Base-by-base conservation (phyloP, 2,797 vertebrate species). In the Bucorvus abyssinicus region DNA sequence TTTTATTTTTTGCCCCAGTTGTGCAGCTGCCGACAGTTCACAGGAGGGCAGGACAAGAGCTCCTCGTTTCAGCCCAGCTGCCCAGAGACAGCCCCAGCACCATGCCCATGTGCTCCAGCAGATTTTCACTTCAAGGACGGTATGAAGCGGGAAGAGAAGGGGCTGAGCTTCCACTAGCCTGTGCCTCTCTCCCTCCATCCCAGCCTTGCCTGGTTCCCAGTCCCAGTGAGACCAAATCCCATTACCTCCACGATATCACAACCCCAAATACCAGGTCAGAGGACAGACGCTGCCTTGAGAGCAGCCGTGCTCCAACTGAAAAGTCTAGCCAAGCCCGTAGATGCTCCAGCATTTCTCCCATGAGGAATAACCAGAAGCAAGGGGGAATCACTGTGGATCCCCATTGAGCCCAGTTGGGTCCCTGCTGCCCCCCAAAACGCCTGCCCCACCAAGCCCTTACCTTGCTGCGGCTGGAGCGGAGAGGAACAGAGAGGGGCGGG, bases 221-320 rank as follows among this genome's bases (percentile, higher is more conserved):
- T 64, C 67, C 67, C 40, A 90, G 19, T 0, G 1, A 12, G 30
- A 86, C 53, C 24, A 47, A 80, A 49, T 3, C 11, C 24, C 34
- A 53, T 47, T 23, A 34, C 17, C 9, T 12, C n/a, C 3, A 40
- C 38, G 29, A 26, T 23, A 40, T 42, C n/a, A 73, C 86, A 88
- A 71, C 36, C 65, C 73, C 36, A 86, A 88, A 96, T 86, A 94
- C 70, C 88, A 88, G 84, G 95, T 92, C 84, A 95, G 88, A 93
- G 92, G 90, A 96, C 67, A 84, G 45, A 63, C 73, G 52, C 36
- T 80, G 60, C 52, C 75, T 47, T 75, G 64, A 22, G 26, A 93
- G 57, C 59, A 88, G 59, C 52, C 45, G 53, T 5, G 2, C 55
- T 89, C 69, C 81, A 84, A 50, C 29, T 3, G 4, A 84, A 81